Percentiles rank a stretch among this genome's conserved stretches.
These are phyloP conservation scores for Rhynchopsitta pachyrhyncha DNA, from an alignment of 2,113 vertebrate species.

Conservation along the genomic window DNA sequence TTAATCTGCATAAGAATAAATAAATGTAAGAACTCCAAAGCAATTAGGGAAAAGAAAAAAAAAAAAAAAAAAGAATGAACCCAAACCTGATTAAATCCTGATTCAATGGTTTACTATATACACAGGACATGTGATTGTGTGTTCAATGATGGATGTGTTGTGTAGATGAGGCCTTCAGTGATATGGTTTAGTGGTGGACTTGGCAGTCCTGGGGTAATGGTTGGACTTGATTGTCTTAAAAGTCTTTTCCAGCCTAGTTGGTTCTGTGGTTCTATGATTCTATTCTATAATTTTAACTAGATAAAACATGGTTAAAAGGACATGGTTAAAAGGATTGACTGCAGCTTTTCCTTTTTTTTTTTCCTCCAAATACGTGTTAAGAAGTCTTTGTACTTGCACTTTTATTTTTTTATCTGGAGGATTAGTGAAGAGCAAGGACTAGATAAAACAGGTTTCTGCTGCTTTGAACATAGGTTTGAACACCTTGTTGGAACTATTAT, in stretches of 20 bases:
- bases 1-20: slow-evolving; percentile 34
- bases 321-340: not conserved
- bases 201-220: not conserved
- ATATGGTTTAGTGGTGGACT: not conserved
- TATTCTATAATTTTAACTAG: not conserved
- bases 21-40: slow-evolving; percentile 18
- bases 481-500: not conserved
- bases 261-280: not conserved
- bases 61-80: not conserved
- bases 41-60: not conserved
- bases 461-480: not conserved
- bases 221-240: not conserved
- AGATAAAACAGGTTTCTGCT: not conserved
- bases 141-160: not conserved
- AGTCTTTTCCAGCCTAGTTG: not conserved
- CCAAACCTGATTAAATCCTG: not conserved
- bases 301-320: not conserved
- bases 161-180: not conserved
- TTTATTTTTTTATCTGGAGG: not conserved
- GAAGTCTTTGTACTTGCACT: not conserved
- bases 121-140: not conserved
- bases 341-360: not conserved
- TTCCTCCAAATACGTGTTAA: not conserved
- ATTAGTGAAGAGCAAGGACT: not conserved
- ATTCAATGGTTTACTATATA: not conserved